Base-by-base conservation (phyloP, 2,888 invertebrate species). In the Nymphalis urticae region DNA sequence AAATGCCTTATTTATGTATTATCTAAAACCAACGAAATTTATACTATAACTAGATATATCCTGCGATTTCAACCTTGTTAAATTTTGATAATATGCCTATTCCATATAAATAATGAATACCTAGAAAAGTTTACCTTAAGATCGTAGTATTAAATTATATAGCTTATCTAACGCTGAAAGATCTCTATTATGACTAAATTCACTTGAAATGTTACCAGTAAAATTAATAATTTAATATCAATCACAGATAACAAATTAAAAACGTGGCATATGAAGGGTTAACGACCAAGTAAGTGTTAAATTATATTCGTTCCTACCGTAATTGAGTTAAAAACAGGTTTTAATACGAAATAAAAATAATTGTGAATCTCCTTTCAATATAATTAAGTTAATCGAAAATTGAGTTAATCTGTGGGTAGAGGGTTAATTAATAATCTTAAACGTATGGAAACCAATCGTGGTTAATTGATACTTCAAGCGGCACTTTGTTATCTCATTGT, bases 371-470 rank as follows among this genome's bases (percentile, higher is more conserved):
- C 62, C 51, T 56, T 70, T 67, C 60, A 47, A 64, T 70, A 61
- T 72, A 68, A 73, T 68, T 53, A 66, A 58, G 61, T 71, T 70
- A 68, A 73, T 73, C 69, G 63, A 54, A 71, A 68, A 60, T 48
- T 54, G 62, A 63, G 50, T 64, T 70, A 72, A 72, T 68, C 63
- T 70, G 70, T 64, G 62, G 68, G 68, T 68, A 65, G 66, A 63
- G 69, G 70, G 66, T 70, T 68, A 66, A 72, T 74, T 74, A 61
- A 72, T 60, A 65, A 56, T 64, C n/a, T 71, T 66, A 50, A 59
- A n/a, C 24, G 50, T 59, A 68, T 64, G 58, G 56, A 51, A 70
- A 67, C 67, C 56, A 51, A 60, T 51, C 60, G 48, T 42, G 13
- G 42, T 68, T 62, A 63, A 63, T 62, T 42, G 48, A n/a, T 58